Evolutionary conservation across 2,888 invertebrate species (phyloP).

Genomic region (Hydraecia micacea): DNA sequence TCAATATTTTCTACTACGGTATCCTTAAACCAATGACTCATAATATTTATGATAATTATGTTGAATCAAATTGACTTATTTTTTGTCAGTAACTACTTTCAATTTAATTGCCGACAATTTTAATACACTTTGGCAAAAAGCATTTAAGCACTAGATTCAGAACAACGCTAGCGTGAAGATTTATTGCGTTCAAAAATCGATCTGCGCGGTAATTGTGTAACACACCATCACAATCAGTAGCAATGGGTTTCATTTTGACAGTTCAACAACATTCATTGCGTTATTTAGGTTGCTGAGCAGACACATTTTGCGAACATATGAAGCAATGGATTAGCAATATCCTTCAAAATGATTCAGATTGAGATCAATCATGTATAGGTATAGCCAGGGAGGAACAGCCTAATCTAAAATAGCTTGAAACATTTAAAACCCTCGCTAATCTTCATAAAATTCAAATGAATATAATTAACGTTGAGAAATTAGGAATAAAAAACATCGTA

Average conservation of each 20-base stretch:
- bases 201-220: no score
- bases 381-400: background rate
- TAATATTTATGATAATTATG: background rate
- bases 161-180: background rate
- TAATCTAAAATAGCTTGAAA: background rate
- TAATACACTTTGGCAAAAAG: background rate
- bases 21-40: slow-evolving; percentile 2
- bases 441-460: background rate
- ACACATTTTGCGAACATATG: no score
- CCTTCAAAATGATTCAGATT: no score
- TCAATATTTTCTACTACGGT: background rate
- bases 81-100: background rate
- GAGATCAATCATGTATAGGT: no score
- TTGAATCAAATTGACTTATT: background rate
- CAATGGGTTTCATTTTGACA: no score
- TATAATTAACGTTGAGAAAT: background rate
- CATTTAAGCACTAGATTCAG: background rate
- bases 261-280: no score
- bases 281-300: no score
- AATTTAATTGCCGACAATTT: background rate
- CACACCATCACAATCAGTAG: no score
- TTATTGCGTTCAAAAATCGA: background rate
- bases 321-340: no score
- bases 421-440: background rate
- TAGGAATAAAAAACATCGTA: background rate